Conservation (phyloP, 1,140 invertebrate species). For the Drosophila suzukii region DNA sequence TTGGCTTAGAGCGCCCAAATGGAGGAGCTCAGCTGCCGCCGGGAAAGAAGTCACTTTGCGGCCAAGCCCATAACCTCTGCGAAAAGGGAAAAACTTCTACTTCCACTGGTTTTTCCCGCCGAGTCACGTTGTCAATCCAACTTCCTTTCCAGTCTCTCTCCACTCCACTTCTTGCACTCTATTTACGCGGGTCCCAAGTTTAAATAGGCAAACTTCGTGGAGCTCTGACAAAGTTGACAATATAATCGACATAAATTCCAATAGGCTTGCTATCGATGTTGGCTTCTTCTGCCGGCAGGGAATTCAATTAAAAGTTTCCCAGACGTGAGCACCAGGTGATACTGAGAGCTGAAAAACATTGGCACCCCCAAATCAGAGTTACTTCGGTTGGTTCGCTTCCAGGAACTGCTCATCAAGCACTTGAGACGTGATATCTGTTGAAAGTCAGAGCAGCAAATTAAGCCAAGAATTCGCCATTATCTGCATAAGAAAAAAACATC, state of each 20-base stretch:
- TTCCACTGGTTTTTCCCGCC: conserved; percentile 46
- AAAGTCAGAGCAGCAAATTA: conserved; percentile 48
- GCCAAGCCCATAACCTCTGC: conserved; percentile 40
- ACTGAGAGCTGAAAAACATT: conserved; percentile 6
- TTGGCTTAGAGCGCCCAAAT: conserved; percentile 60
- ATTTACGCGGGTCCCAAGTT: conserved; percentile 66
- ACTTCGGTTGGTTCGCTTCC: conserved; percentile 12
- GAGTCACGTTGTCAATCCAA: conserved; percentile 80
- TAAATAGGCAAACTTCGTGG: conserved; percentile 73
- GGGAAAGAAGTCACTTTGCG: conserved; percentile 45
- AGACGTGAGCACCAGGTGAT: conserved; percentile 22
- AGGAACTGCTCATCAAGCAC: conserved; percentile 48
- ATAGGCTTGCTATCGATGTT: conserved; percentile 64
- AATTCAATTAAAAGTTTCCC: conserved; percentile 79
- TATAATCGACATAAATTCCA: conserved; percentile 81
- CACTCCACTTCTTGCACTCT: conserved; percentile 51
- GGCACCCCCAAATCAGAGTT: conserved; percentile 6
- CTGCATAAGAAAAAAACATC: conserved; percentile 25
- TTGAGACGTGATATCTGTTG: conserved; percentile 34
- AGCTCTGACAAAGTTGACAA: conserved; percentile 70
- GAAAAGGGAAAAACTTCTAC: not conserved
- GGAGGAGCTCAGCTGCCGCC: conserved; percentile 36
- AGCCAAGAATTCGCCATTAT: conserved; percentile 39
- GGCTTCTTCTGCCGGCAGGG: conserved; percentile 25
- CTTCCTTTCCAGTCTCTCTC: conserved; percentile 32